A percentile compares a stretch with the other conserved stretches of the same genome.
Evolutionary conservation across 1,140 invertebrate genomes (phyloP).

Genomic region (Mycetomoellerius zeteki): DNA sequence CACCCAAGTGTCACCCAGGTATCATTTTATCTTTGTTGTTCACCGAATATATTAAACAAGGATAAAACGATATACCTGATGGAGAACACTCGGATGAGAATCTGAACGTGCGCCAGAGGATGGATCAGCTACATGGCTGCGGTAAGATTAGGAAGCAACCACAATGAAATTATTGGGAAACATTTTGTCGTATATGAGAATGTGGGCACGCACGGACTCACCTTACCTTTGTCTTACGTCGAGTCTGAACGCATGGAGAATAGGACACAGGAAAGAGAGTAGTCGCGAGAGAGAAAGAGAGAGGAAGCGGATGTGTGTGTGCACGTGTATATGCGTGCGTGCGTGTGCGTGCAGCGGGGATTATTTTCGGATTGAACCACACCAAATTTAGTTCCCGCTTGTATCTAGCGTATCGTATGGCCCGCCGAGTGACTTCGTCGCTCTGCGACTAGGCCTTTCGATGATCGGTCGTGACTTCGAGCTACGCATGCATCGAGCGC

Average conservation of each 20-base stretch:
- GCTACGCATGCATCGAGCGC: conserved; percentile 23
- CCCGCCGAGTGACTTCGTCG: conserved; percentile 66
- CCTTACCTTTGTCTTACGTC: conserved; percentile 75
- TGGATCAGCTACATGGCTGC: neutral
- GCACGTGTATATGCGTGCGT: neutral
- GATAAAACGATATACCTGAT: no score
- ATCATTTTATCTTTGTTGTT: no score
- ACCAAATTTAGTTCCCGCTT: conserved; percentile 85
- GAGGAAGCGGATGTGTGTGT: conserved; percentile 48
- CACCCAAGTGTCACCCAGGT: no score
- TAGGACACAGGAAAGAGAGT: conserved; percentile 54
- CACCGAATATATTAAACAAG: no score
- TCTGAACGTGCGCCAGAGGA: neutral
- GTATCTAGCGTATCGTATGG: conserved; percentile 83
- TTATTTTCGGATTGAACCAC: conserved; percentile 83
- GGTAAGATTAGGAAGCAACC: neutral
- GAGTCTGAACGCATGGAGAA: conserved; percentile 71
- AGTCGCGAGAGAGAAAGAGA: conserved; percentile 27
- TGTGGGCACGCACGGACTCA: conserved; percentile 59
- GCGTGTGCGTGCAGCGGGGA: conserved; percentile 64
- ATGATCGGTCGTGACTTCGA: conserved; percentile 65
- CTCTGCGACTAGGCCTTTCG: conserved; percentile 61
- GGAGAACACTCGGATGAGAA: no score
- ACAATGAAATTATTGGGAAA: neutral
- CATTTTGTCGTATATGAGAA: conserved; percentile 22